These are phyloP conservation scores for Dasysyrphus tricinctus DNA, from an alignment of 2,888 invertebrate species.

Conservation along the genomic window DNA sequence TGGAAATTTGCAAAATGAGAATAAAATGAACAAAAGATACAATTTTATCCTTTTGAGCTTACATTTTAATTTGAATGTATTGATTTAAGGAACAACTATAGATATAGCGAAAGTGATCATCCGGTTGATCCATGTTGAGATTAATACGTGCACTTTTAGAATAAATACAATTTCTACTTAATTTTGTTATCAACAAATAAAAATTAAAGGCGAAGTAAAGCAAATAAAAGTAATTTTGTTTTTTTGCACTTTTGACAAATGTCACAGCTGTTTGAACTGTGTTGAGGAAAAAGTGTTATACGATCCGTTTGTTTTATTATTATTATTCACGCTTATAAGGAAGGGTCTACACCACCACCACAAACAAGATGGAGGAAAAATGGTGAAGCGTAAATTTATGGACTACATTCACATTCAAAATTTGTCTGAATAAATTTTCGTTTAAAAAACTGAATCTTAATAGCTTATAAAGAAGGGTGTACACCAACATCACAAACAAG, in stretches of 20 bases:
- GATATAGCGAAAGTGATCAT: conserved; percentile 92
- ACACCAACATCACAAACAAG: no score
- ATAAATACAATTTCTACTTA: conserved; percentile 48
- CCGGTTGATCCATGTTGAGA: conserved; percentile 88
- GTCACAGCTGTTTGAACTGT: conserved; percentile 48
- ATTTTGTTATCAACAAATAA: conserved; percentile 72
- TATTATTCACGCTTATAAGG: not conserved
- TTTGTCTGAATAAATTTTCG: no score
- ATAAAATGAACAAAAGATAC: conserved; percentile 23
- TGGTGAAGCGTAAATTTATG: no score
- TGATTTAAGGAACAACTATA: conserved; percentile 96
- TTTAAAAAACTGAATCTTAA: no score
- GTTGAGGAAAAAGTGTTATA: conserved; percentile 37
- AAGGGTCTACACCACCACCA: no score
- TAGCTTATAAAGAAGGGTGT: no score
- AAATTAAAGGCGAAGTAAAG: conserved; percentile 41
- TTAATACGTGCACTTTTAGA: conserved; percentile 41
- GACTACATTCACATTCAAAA: no score
- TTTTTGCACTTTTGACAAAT: conserved; percentile 39
- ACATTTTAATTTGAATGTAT: conserved; percentile 96
- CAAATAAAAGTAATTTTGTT: conserved; percentile 30
- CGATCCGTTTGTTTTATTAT: conserved; percentile 38
- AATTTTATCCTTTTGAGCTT: conserved; percentile 81
- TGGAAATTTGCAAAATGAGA: not conserved
- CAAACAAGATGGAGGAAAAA: no score